Evolutionary conservation across 2,888 invertebrate species (phyloP).

Genomic region (Polyommatus iphigenia): DNA sequence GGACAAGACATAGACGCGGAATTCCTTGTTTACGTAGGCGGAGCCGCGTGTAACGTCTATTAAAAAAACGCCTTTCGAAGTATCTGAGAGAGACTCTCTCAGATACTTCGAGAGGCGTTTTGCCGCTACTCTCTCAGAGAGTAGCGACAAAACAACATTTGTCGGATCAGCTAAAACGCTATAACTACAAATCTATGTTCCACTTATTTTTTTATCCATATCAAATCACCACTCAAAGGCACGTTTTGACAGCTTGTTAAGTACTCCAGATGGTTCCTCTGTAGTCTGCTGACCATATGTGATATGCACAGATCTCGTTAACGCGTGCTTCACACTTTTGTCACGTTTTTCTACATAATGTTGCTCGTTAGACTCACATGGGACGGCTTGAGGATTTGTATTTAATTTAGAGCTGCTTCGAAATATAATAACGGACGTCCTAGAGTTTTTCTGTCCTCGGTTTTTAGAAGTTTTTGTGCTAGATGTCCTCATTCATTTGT

Average conservation of each 20-base stretch:
- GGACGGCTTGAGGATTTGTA: slow-evolving; percentile 15
- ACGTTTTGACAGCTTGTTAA: slow-evolving; percentile 32
- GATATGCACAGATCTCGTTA: slow-evolving; percentile 30
- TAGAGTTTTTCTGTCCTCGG: not conserved
- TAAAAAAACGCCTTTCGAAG: too few species aligned
- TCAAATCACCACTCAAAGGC: slow-evolving; percentile 27
- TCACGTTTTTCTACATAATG: slow-evolving; percentile 32
- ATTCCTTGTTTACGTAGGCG: not conserved
- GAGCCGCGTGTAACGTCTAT: too few species aligned
- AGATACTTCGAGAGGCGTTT: too few species aligned
- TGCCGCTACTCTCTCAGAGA: too few species aligned
- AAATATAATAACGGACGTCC: not conserved
- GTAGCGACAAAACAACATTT: too few species aligned
- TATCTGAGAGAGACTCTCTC: too few species aligned
- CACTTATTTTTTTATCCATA: slow-evolving; percentile 11
- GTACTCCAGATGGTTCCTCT: slow-evolving; percentile 33
- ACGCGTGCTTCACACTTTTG: slow-evolving; percentile 33
- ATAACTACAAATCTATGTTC: not conserved
- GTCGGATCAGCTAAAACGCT: too few species aligned
- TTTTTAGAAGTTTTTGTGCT: not conserved
- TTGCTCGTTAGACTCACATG: slow-evolving; percentile 27
- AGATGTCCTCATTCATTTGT: not conserved
- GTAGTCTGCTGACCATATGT: slow-evolving; percentile 30
- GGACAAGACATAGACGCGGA: too few species aligned
- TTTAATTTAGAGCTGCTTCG: not conserved